Evolutionary conservation across 1,140 invertebrate genomes (phyloP), one percentile per base, ranked within the genome.

Genomic region (Goniozus legneri): DNA sequence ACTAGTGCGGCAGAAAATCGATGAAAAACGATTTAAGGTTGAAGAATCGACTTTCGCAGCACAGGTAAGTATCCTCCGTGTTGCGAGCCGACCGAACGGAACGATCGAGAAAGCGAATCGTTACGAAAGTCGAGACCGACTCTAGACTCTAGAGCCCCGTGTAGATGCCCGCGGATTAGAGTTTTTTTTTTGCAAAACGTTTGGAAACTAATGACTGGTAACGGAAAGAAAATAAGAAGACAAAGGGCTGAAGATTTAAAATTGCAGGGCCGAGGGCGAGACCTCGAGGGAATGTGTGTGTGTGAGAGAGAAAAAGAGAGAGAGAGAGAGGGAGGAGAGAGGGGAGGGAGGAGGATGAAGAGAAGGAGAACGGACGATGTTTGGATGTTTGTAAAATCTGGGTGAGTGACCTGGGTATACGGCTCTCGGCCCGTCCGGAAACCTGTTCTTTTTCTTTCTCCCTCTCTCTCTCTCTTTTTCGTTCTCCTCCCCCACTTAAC

Each of bases 301-400:
- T 14, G 40, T 15, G 32, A 39, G 31, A 8, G n/a, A 46, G 35
- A 30, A 27, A 31, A 40, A 3, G 16, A 37, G 16, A 15, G 20
- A 12, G 40, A 33, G 24, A 36, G 12, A 27, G 32, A 32, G 34
- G 33, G 12, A 45, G 33, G 20, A 13, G 40, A 21, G 15, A 43
- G 35, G 34, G 19, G 20, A 22, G 12, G 40, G 21, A 35, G 13
- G 30, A 20, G 38, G 38, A 32, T 21, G 44, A 44, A 46, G 20
- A 39, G 27, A 18, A 47, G 32, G 44, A 48, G 48, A 47, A 50
- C 46, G 48, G 51, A 52, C 47, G 46, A 48, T 68, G 67, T 72
- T 66, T 66, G 60, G 65, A 54, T 64, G 67, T 69, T 69, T 71
- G 67, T 64, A 68, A 58, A 70, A 70, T 65, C 67, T 69, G 69